Conservation (phyloP, 2,113 vertebrate genomes). For the Nipponia nippon region DNA sequence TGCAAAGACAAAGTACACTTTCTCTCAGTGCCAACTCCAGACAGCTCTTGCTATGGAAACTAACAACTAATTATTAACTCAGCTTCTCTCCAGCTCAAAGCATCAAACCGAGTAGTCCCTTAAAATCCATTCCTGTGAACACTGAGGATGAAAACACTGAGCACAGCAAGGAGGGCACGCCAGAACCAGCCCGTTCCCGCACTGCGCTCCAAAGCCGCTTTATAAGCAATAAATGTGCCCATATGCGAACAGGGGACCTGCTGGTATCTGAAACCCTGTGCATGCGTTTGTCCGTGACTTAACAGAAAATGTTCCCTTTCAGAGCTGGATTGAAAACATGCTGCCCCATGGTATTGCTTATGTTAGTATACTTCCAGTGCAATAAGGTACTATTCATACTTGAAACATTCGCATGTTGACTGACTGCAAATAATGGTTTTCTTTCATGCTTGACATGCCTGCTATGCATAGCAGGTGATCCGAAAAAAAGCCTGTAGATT, state of each 20-base stretch:
- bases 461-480: background rate
- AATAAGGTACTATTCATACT: background rate
- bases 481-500: background rate
- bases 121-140: background rate
- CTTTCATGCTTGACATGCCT: background rate
- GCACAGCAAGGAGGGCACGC: background rate
- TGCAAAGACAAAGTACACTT: background rate
- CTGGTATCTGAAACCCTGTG: background rate
- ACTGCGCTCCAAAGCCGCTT: background rate
- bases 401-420: background rate
- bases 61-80: background rate
- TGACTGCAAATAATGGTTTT: background rate
- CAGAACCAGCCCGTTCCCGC: background rate
- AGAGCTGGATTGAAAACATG: background rate
- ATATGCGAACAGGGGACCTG: background rate
- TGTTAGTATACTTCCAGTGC: background rate
- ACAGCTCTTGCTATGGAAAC: background rate
- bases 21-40: background rate
- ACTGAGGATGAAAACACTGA: background rate
- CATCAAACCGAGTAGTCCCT: background rate
- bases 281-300: background rate
- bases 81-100: background rate
- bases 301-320: background rate
- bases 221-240: background rate
- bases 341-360: background rate